These are phyloP conservation scores for Habropoda laboriosa DNA, from an alignment of 1,140 invertebrate species.

Conservation along the genomic window DNA sequence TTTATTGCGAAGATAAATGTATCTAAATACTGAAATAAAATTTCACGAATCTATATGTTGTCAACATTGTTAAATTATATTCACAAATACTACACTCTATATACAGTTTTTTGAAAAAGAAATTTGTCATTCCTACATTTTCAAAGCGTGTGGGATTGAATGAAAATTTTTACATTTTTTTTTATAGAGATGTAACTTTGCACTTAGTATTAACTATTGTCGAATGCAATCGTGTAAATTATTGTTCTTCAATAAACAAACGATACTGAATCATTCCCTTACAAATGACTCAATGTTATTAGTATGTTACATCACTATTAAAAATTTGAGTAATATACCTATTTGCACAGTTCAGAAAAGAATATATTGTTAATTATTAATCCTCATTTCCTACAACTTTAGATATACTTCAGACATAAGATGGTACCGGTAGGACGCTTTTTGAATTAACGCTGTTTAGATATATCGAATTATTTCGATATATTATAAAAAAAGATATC, in stretches of 20 bases:
- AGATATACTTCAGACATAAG: no score
- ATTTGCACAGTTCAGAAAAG: neutral
- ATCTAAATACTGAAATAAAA: slow-evolving; percentile 61
- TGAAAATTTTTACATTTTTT: neutral
- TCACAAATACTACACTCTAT: neutral
- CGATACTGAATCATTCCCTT: neutral
- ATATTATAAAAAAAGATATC: neutral
- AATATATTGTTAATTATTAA: neutral
- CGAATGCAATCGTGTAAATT: slow-evolving; percentile 27
- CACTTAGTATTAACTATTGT: neutral
- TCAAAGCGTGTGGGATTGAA: neutral
- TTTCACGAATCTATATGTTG: slow-evolving; percentile 51
- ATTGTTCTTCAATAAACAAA: slow-evolving; percentile 44
- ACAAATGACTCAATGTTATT: neutral
- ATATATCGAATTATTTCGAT: slow-evolving; percentile 21
- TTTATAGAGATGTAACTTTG: neutral
- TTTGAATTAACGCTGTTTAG: neutral
- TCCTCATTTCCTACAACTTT: neutral
- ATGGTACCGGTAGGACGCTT: no score
- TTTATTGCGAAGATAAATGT: slow-evolving; percentile 57
- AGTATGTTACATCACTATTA: neutral
- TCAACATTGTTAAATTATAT: slow-evolving; percentile 50
- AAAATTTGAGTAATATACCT: neutral
- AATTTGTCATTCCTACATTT: neutral
- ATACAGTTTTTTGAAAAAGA: neutral